Evolutionary conservation across 2,113 vertebrate species (phyloP).

Genomic region (Sceloporus tristichus): DNA sequence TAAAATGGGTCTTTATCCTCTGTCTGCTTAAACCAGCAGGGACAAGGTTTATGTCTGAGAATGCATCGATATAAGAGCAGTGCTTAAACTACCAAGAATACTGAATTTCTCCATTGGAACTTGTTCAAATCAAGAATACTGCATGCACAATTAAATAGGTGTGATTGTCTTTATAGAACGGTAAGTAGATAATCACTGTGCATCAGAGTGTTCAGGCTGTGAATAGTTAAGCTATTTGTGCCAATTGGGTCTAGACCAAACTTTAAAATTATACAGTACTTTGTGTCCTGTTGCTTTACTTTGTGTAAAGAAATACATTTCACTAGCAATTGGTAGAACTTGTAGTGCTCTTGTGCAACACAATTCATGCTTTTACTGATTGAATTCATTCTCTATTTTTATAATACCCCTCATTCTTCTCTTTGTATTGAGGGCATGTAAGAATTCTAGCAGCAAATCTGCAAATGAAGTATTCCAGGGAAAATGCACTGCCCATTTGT

Average conservation of each 20-base stretch:
- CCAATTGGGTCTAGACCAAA: slow-evolving; percentile 36
- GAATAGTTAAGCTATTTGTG: slow-evolving; percentile 43
- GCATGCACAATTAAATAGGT: slow-evolving; percentile 55
- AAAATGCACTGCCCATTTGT: slow-evolving; percentile 63
- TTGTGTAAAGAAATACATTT: slow-evolving; percentile 36
- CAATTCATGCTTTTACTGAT: slow-evolving; percentile 61
- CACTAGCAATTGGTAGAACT: slow-evolving; percentile 53
- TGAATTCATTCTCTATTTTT: slow-evolving; percentile 29
- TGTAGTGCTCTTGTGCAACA: slow-evolving; percentile 49
- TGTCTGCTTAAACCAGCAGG: background rate
- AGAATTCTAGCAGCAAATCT: slow-evolving; percentile 63
- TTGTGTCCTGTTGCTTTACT: slow-evolving; percentile 43
- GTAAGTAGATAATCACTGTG: slow-evolving; percentile 53
- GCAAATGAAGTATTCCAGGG: slow-evolving; percentile 68
- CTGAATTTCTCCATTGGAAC: background rate
- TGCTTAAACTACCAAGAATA: slow-evolving; percentile 34
- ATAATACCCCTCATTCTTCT: slow-evolving; percentile 68
- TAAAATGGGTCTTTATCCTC: background rate
- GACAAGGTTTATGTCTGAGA: background rate
- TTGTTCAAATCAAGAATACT: background rate
- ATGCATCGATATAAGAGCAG: background rate
- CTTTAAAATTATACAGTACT: slow-evolving; percentile 35
- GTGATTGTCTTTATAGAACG: slow-evolving; percentile 48
- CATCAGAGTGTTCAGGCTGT: slow-evolving; percentile 46
- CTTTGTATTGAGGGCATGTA: slow-evolving; percentile 66